These are phyloP conservation scores for Rhyacophila evoluta DNA, from an alignment of 2,888 invertebrate species.

Conservation along the genomic window DNA sequence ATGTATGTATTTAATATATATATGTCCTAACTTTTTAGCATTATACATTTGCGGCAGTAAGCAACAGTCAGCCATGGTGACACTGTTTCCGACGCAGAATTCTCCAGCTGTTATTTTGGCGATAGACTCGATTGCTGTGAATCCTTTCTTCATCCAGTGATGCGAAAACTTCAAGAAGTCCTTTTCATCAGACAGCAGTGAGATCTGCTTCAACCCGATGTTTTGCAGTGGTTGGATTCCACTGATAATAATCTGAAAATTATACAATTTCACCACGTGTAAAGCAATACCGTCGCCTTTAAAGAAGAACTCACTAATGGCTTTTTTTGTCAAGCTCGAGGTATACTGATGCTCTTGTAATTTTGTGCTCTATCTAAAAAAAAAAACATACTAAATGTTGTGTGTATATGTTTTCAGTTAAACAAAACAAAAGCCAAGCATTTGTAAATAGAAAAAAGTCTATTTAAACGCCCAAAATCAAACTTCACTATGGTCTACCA, in stretches of 20 bases:
- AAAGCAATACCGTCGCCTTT: too few species aligned
- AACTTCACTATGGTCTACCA: too few species aligned
- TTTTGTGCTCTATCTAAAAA: too few species aligned
- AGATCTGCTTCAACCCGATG: constrained; percentile 63
- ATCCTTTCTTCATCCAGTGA: constrained; percentile 69
- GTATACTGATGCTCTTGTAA: too few species aligned
- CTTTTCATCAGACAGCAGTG: constrained; percentile 62
- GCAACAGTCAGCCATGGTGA: constrained; percentile 77
- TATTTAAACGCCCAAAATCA: too few species aligned
- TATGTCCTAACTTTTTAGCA: constrained; percentile 68
- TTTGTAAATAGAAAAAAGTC: too few species aligned
- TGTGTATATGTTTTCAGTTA: too few species aligned
- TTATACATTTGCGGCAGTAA: constrained; percentile 76
- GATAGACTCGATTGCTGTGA: constrained; percentile 70
- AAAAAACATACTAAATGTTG: too few species aligned
- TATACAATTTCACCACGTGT: too few species aligned
- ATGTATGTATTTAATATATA: constrained; percentile 60
- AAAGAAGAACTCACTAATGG: too few species aligned
- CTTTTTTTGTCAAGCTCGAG: too few species aligned
- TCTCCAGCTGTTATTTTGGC: constrained; percentile 65
- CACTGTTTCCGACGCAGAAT: constrained; percentile 72
- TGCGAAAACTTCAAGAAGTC: constrained; percentile 66
- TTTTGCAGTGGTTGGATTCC: constrained; percentile 82
- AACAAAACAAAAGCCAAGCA: too few species aligned
- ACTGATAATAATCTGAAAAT: constrained; percentile 69